Conservation (phyloP, 1,140 invertebrate genomes). For the Caenorhabditis latens region DNA sequence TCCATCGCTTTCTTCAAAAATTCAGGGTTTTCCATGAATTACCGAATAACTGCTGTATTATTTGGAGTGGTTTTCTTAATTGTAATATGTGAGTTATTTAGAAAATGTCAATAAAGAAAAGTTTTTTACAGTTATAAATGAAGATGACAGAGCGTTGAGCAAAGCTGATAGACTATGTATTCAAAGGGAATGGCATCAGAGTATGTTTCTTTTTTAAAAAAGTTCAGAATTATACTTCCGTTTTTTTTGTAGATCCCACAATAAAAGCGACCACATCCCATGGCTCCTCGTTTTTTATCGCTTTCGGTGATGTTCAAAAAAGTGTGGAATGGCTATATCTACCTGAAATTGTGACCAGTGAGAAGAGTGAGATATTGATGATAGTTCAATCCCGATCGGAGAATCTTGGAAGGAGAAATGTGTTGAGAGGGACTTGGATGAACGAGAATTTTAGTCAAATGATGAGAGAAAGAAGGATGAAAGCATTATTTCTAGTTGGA, state of each 20-base stretch:
- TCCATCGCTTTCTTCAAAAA: no score
- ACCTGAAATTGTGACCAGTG: background rate
- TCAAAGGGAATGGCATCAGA: background rate
- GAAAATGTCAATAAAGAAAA: no score
- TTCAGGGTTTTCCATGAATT: no score
- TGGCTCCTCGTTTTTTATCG: background rate
- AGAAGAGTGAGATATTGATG: constrained; percentile 2
- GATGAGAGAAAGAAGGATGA: background rate
- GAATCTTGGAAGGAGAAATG: background rate
- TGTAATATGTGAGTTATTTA: no score
- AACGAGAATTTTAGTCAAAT: background rate
- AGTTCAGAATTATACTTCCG: no score
- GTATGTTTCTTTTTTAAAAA: background rate
- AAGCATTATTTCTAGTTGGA: constrained; percentile 3
- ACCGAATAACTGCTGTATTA: no score
- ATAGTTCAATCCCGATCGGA: background rate
- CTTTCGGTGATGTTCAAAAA: background rate
- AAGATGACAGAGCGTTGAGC: no score
- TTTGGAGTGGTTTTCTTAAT: no score
- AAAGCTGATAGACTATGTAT: background rate
- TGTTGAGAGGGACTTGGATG: constrained; percentile 25
- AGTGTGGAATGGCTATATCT: background rate
- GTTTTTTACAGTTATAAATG: no score
- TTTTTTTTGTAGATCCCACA: background rate
- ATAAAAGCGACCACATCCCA: background rate